Percentiles rank a stretch among this genome's conserved stretches.
phyloP scores from a whole-genome alignment of 1,140 invertebrate species.

The Drosophila prosaltans region DNA sequence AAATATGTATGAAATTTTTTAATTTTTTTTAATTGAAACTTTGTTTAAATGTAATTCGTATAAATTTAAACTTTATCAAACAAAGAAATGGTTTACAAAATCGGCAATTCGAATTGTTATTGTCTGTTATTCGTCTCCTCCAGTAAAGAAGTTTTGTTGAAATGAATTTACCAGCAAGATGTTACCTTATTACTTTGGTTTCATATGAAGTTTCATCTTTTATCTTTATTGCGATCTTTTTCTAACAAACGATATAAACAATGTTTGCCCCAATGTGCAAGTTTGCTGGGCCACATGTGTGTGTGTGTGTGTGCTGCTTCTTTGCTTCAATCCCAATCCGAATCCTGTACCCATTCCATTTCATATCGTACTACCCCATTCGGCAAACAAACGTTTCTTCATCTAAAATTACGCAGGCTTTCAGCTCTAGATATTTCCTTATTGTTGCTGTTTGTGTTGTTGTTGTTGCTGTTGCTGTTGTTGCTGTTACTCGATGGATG shows the following conservation, averaged over 20 bases:
- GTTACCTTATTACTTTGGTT: too few species aligned
- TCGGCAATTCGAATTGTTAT: too few species aligned
- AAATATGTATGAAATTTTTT: background rate
- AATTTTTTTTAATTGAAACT: background rate
- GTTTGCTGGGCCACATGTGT: slow-evolving; percentile 59
- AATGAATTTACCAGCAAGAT: too few species aligned
- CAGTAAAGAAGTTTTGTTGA: too few species aligned
- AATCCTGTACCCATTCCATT: slow-evolving; percentile 4
- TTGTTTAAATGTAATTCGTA: too few species aligned
- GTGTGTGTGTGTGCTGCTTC: slow-evolving; percentile 42
- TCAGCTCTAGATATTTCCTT: slow-evolving; percentile 51
- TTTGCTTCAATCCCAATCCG: background rate
- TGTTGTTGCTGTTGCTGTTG: slow-evolving; percentile 14
- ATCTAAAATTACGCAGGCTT: slow-evolving; percentile 67
- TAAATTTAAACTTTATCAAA: too few species aligned
- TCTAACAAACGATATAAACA: background rate
- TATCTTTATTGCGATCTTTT: too few species aligned
- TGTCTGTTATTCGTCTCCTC: too few species aligned
- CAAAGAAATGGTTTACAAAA: too few species aligned
- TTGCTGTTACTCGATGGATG: slow-evolving; percentile 21
- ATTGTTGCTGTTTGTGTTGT: slow-evolving; percentile 46
- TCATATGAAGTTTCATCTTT: too few species aligned
- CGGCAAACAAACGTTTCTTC: slow-evolving; percentile 9
- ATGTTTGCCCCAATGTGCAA: slow-evolving; percentile 9
- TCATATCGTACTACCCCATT: slow-evolving; percentile 17